Percentiles rank a stretch among this genome's conserved stretches.
These are phyloP conservation scores for Oophaga pumilio DNA, from an alignment of 2,113 vertebrate species.

Conservation along the genomic window DNA sequence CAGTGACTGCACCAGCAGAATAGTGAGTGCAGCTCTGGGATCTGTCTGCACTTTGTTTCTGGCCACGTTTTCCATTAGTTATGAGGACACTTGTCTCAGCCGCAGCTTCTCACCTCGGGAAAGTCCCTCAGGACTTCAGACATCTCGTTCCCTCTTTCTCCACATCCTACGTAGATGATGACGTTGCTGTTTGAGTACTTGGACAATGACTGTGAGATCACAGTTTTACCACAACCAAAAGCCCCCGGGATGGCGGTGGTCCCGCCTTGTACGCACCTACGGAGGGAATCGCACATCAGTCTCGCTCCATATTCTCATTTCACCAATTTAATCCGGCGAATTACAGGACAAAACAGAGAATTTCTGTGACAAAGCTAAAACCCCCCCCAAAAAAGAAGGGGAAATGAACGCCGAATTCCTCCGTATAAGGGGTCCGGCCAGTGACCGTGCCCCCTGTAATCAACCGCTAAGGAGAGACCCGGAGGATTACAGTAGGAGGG, in stretches of 20 bases:
- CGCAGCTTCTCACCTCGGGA: slow-evolving; percentile 81
- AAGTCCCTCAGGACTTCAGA: slow-evolving; percentile 97
- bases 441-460: too few relatives aligned
- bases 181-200: slow-evolving; percentile 98
- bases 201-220: slow-evolving; percentile 96
- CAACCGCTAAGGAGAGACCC: too few relatives aligned
- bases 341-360: too few relatives aligned
- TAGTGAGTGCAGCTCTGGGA: neutral
- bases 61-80: too few relatives aligned
- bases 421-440: too few relatives aligned
- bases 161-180: slow-evolving; percentile 96
- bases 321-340: too few relatives aligned
- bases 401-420: too few relatives aligned
- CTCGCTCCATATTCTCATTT: neutral
- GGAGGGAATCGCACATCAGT: slow-evolving; percentile 58
- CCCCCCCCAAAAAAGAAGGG: too few relatives aligned
- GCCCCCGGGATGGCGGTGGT: slow-evolving; percentile 97
- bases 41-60: too few relatives aligned
- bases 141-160: slow-evolving; percentile 98
- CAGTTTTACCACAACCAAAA: slow-evolving; percentile 96
- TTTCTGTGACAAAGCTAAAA: too few relatives aligned
- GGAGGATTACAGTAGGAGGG: too few relatives aligned
- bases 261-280: slow-evolving; percentile 95
- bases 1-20: neutral
- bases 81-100: too few relatives aligned